A percentile compares a stretch with the other conserved stretches of the same genome.
These are phyloP conservation scores for Jacana jacana DNA, from an alignment of 2,113 vertebrate species.

Conservation along the genomic window DNA sequence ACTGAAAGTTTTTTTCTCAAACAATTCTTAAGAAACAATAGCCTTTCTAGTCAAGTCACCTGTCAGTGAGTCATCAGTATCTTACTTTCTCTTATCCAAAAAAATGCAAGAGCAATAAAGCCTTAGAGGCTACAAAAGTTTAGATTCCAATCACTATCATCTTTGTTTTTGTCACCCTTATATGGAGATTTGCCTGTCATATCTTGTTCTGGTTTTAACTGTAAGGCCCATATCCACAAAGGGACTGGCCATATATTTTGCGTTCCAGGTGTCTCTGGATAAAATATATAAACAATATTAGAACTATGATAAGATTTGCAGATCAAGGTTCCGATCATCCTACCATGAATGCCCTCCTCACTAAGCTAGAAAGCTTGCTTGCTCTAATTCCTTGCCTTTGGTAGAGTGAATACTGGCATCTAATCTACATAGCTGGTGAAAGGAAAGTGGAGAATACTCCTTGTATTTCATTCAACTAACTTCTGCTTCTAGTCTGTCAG, in stretches of 20 bases:
- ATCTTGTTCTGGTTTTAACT: not conserved
- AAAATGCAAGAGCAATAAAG: not conserved
- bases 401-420: not conserved
- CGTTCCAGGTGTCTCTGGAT: not conserved
- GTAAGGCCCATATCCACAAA: not conserved
- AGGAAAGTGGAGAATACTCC: not conserved
- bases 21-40: accelerated
- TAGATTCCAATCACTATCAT: not conserved
- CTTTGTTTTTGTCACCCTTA: not conserved
- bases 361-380: not conserved
- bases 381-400: not conserved
- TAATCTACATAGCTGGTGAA: not conserved
- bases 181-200: not conserved
- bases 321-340: not conserved
- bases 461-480: not conserved
- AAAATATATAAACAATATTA: not conserved
- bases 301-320: not conserved
- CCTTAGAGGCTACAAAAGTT: not conserved
- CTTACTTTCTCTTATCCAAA: not conserved
- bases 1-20: not conserved
- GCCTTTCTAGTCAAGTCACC: not conserved
- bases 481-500: not conserved
- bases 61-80: not conserved
- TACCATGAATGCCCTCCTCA: not conserved
- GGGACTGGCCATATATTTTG: not conserved